Percentiles rank a stretch among this genome's conserved stretches.
Evolutionary conservation across 2,797 vertebrate species (phyloP).

Genomic region (Phalanger gymnotis): DNA sequence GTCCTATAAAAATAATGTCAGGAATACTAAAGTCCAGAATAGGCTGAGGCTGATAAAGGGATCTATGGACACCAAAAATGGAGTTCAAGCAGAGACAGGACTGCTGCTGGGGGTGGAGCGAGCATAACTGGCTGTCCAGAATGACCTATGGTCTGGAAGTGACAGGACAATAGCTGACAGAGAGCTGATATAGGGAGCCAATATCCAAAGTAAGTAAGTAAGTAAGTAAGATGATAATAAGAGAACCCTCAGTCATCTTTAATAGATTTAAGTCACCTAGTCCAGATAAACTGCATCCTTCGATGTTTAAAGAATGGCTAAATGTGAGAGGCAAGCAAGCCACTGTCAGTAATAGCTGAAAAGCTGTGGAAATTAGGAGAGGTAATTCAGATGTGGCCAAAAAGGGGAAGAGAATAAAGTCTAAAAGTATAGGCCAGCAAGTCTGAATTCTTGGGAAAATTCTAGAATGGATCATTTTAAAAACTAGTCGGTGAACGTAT

Average conservation of each 20-base stretch:
- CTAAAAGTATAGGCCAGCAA: neutral
- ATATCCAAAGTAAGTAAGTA: neutral
- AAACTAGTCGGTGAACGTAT: neutral
- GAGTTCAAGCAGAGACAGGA: too few relatives aligned
- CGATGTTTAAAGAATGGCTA: neutral
- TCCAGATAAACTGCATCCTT: neutral
- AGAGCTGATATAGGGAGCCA: neutral
- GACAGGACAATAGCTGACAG: neutral
- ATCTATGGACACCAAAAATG: neutral
- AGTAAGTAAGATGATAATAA: neutral
- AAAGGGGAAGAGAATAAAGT: neutral
- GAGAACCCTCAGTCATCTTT: neutral
- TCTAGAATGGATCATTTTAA: neutral
- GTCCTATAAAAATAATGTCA: too few relatives aligned
- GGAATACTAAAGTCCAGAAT: too few relatives aligned
- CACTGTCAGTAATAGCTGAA: neutral
- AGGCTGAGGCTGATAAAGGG: neutral
- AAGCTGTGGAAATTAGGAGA: neutral
- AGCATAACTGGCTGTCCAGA: neutral
- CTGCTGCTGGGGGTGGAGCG: neutral
- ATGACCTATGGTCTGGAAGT: neutral
- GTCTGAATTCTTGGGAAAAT: neutral
- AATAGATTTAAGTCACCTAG: neutral
- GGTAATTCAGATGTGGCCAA: neutral
- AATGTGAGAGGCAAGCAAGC: neutral